phyloP scores from a whole-genome alignment of 2,888 invertebrate genomes.

The Caenorhabditis macrosperma region DNA sequence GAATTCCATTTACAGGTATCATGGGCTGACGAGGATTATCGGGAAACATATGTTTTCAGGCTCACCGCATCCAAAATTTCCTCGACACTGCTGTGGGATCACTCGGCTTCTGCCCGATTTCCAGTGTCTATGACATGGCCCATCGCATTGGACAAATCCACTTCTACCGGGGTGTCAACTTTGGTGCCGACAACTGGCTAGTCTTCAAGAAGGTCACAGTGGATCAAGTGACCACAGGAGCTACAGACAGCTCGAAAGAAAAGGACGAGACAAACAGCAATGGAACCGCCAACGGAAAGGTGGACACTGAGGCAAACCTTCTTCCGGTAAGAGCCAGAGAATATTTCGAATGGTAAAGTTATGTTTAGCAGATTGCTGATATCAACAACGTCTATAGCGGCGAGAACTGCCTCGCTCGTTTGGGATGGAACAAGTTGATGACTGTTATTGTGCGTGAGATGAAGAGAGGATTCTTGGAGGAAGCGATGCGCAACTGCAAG shows the following conservation, averaged over 20 bases:
- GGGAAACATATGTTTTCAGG: too few species aligned
- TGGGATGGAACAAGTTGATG: constrained; percentile 77
- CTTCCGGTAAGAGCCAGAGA: constrained; percentile 29
- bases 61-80: constrained; percentile 75
- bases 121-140: constrained; percentile 75
- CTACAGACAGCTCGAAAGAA: constrained; percentile 55
- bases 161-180: constrained; percentile 76
- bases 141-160: constrained; percentile 76
- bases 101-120: constrained; percentile 75
- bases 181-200: constrained; percentile 77
- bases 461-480: constrained; percentile 76
- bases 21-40: too few species aligned
- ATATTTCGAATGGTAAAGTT: background rate
- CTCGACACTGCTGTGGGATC: constrained; percentile 75
- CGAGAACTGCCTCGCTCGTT: constrained; percentile 70
- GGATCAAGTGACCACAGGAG: constrained; percentile 70
- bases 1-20: constrained; percentile 74
- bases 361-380: constrained; percentile 48
- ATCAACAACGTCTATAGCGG: constrained; percentile 65
- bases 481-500: constrained; percentile 76
- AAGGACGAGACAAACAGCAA: constrained; percentile 57
- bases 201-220: constrained; percentile 77
- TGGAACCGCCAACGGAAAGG: constrained; percentile 50
- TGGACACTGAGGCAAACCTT: constrained; percentile 41
- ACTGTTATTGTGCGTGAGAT: constrained; percentile 76